Percentiles rank a stretch among this genome's conserved stretches.
These are phyloP conservation scores for Torymus tubicola DNA, from an alignment of 2,888 invertebrate genomes.

Conservation along the genomic window DNA sequence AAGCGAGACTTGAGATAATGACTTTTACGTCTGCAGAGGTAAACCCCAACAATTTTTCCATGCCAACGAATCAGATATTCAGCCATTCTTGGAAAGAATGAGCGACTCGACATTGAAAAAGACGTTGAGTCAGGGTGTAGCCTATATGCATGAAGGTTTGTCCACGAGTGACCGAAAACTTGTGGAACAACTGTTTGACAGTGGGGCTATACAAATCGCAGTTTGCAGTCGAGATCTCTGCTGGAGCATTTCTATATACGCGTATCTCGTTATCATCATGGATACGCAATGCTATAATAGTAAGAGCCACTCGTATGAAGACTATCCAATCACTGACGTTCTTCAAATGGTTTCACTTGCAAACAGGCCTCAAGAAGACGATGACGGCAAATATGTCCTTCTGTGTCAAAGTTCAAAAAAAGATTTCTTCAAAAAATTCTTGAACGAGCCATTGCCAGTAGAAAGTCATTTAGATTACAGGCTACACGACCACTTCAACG, in stretches of 20 bases:
- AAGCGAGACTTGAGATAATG: slow-evolving; percentile 93
- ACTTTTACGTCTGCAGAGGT: slow-evolving; percentile 95
- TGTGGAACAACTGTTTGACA: slow-evolving; percentile 95
- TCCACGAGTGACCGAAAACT: slow-evolving; percentile 89
- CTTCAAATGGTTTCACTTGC: slow-evolving; percentile 98
- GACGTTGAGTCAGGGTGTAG: slow-evolving; percentile 95
- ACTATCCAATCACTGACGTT: slow-evolving; percentile 98
- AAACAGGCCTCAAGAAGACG: slow-evolving; percentile 93
- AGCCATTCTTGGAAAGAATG: slow-evolving; percentile 92
- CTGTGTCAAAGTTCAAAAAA: slow-evolving; percentile 99
- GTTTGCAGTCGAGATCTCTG: slow-evolving; percentile 95
- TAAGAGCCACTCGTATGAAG: slow-evolving; percentile 90
- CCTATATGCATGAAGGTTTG: slow-evolving; percentile 97
- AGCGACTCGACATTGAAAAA: slow-evolving; percentile 94
- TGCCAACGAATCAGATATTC: slow-evolving; percentile 90
- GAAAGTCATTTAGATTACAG: slow-evolving; percentile 99
- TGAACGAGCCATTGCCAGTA: slow-evolving; percentile 97
- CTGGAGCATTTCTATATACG: slow-evolving; percentile 93
- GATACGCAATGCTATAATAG: slow-evolving; percentile 91
- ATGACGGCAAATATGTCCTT: slow-evolving; percentile 95
- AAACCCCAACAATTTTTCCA: slow-evolving; percentile 93
- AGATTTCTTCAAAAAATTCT: slow-evolving; percentile 98
- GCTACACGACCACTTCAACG: slow-evolving; percentile 99
- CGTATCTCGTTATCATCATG: slow-evolving; percentile 97
- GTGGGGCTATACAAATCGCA: slow-evolving; percentile 94